A percentile compares a stretch with the other conserved stretches of the same genome.
Conservation (phyloP, 2,888 invertebrate genomes). For the Busseola fusca region DNA sequence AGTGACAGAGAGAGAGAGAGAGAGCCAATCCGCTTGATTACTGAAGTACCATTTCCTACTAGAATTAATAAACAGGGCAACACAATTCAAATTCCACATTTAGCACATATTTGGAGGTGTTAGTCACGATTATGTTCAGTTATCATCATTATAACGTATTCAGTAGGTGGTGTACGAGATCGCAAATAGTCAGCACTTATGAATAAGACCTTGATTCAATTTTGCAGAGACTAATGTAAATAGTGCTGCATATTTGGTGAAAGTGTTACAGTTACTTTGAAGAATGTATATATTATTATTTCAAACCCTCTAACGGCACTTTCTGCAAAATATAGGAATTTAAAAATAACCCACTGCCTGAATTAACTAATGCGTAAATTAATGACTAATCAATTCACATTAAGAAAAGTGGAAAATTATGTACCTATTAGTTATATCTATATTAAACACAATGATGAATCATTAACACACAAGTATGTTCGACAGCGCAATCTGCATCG, state of each 20-base stretch:
- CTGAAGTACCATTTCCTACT: neutral
- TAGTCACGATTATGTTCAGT: constrained; percentile 37
- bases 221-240: constrained; percentile 58
- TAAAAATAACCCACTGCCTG: neutral
- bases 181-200: constrained; percentile 66
- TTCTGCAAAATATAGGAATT: neutral
- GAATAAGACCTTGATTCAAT: constrained; percentile 74
- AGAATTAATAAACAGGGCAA: constrained; percentile 4
- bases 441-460: constrained; percentile 14
- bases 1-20: neutral
- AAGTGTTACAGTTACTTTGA: constrained; percentile 44
- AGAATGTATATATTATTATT: neutral
- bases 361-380: constrained; percentile 27
- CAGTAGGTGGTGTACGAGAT: constrained; percentile 55
- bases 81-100: constrained; percentile 42
- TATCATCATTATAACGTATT: constrained; percentile 51
- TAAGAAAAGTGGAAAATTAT: constrained; percentile 6
- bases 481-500: constrained; percentile 43
- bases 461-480: constrained; percentile 19
- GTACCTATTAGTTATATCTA: constrained; percentile 5
- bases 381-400: constrained; percentile 18
- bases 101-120: constrained; percentile 37
- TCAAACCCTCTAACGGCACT: neutral
- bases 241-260: constrained; percentile 58
- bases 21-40: neutral